Conservation (phyloP, 2,113 vertebrate species). For the Mormoops blainvillei region DNA sequence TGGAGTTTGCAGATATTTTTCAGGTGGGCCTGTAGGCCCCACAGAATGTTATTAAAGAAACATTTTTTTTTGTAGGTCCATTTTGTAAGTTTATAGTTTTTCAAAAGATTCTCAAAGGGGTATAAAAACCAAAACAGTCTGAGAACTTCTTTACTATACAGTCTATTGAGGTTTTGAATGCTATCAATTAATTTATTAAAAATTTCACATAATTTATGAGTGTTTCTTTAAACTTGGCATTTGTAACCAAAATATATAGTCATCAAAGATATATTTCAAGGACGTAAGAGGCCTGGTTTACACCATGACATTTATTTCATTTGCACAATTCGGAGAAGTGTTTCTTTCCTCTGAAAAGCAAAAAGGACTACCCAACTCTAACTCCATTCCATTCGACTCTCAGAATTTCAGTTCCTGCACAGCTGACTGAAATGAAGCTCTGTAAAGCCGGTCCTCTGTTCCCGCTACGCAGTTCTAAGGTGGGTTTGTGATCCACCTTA, state of each 20-base stretch:
- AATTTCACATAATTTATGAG: not conserved
- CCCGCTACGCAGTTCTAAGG: not conserved
- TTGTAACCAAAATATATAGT: conserved; percentile 5
- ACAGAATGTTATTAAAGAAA: not conserved
- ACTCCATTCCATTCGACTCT: not conserved
- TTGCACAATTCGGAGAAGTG: not conserved
- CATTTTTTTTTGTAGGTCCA: not conserved
- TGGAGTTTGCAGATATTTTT: not conserved
- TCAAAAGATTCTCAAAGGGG: conserved; percentile 2
- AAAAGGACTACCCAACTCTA: not conserved
- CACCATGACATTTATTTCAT: not conserved
- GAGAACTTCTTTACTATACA: not conserved
- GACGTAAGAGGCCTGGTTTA: not conserved
- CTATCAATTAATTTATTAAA: not conserved
- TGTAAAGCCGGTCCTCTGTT: not conserved
- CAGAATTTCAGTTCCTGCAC: not conserved
- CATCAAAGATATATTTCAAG: not conserved
- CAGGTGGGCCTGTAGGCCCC: not conserved
- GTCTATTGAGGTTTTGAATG: not conserved
- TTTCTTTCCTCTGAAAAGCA: not conserved
- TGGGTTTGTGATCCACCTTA: not conserved
- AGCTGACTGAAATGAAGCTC: not conserved
- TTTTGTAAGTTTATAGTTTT: not conserved
- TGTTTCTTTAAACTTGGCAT: not conserved
- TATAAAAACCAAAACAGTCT: not conserved